phyloP scores from a whole-genome alignment of 2,888 invertebrate genomes.

The Acrobasis consociella region DNA sequence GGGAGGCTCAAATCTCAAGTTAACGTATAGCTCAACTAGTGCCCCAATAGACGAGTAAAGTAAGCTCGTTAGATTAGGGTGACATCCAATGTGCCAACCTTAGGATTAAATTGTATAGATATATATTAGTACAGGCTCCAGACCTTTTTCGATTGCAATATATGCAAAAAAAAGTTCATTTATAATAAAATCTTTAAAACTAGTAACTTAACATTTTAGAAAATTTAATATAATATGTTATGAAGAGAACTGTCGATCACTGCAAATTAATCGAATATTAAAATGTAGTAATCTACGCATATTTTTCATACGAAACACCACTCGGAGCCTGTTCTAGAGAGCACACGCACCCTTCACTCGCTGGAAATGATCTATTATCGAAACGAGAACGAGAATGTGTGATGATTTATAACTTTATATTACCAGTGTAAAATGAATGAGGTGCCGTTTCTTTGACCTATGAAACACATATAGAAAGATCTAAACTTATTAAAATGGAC shows the following conservation, averaged over 20 bases:
- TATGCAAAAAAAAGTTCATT: not conserved
- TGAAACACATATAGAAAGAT: no score
- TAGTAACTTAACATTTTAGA: no score
- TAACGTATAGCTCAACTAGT: conserved; percentile 25
- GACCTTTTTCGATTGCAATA: not conserved
- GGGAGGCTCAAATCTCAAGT: conserved; percentile 7
- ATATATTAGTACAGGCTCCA: no score
- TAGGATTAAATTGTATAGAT: not conserved
- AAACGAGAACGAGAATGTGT: not conserved
- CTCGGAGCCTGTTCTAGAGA: not conserved
- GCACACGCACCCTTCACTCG: not conserved
- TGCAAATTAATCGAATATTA: no score
- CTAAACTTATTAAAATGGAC: no score
- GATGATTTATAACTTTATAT: not conserved
- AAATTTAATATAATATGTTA: no score
- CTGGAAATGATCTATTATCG: not conserved
- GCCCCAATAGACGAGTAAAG: conserved; percentile 24
- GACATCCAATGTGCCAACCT: conserved; percentile 24
- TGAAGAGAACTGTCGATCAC: no score
- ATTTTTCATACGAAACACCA: no score
- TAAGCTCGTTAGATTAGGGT: conserved; percentile 16
- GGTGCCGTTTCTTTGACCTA: not conserved
- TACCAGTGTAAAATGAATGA: no score
- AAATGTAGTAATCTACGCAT: no score
- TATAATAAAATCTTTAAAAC: not conserved